These are phyloP conservation scores for Delia radicum DNA, from an alignment of 1,140 invertebrate genomes.

Conservation along the genomic window DNA sequence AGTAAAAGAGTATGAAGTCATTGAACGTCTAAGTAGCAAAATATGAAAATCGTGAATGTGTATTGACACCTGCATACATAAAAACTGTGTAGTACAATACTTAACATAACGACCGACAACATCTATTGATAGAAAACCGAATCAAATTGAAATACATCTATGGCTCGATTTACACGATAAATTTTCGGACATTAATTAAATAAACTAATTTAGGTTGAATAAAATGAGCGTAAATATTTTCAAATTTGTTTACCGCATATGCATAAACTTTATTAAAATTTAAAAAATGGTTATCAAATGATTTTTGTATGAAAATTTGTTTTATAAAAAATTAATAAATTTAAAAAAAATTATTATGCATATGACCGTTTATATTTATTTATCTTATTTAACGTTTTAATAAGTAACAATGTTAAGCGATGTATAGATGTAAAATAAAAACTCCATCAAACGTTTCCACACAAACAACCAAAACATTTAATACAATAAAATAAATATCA, in stretches of 20 bases:
- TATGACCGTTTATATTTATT: no score
- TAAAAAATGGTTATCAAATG: no score
- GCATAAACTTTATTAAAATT: no score
- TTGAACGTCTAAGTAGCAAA: neutral
- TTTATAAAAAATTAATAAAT: no score
- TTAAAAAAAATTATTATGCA: no score
- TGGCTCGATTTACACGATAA: no score
- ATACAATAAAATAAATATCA: constrained; percentile 12
- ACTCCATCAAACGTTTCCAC: neutral
- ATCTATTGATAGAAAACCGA: neutral
- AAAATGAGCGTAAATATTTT: no score
- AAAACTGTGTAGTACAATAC: neutral
- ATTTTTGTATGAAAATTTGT: no score
- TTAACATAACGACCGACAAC: neutral
- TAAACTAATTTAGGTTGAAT: no score
- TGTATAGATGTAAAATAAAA: neutral
- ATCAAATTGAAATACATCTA: neutral
- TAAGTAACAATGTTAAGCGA: neutral
- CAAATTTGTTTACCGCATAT: no score
- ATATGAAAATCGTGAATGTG: neutral
- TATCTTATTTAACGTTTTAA: no score
- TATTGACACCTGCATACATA: neutral
- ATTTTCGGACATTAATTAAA: no score
- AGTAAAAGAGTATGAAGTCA: neutral
- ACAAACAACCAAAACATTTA: neutral